Evolutionary conservation across 35 echinoderm and acorn worm species (phyloP), one percentile per base, ranked within the genome.

Genomic region (Ophioderma brevispina): DNA sequence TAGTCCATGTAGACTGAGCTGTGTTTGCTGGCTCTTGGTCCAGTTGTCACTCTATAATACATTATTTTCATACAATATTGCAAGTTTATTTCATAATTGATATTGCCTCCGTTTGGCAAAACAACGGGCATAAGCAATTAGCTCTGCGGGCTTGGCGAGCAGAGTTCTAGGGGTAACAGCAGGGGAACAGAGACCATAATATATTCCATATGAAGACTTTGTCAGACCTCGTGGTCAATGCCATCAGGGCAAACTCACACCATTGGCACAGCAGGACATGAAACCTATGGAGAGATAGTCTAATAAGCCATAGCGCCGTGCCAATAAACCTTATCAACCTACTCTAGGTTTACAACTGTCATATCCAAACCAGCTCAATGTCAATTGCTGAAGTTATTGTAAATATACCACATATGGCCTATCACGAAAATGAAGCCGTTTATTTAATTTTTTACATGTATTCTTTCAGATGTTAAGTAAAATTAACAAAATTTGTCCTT

Each of bases 291-390:
- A 25, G 59, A 25, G 28, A 70, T 70, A 6, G 10, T 25, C 28
- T 25, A 70, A 70, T 70, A 70, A 70, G 3, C 59, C 59, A 70
- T 70, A 70, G 59, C 28, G 59, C 59, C 59, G 59, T 70, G 59
- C 59, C 59, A 70, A 70, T 70, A 70, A 70, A 70, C 59, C 59
- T 70, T 8, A 70, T 70, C 59, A 70, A 70, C 59, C 59, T 30
- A 13, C 59, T 70, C 3, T 25, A 25, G n/a, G 28, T 30, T 70
- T 70, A 70, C 59, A 70, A 70, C 6, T 13, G 23, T 2, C 6
- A 13, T 70, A 13, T 13, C 28, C 59, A 25, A 70, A 52, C 46
- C 59, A 25, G 59, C 59, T 70, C 2, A 3, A 70, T 70, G 59
- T 70, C 59, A 70, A 8, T 70, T 70, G 59, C n/a, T 25, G n/a